Percentiles rank a stretch among this genome's conserved stretches.
These are phyloP conservation scores for Cepphus grylle DNA, from an alignment of 2,113 vertebrate species.

Conservation along the genomic window DNA sequence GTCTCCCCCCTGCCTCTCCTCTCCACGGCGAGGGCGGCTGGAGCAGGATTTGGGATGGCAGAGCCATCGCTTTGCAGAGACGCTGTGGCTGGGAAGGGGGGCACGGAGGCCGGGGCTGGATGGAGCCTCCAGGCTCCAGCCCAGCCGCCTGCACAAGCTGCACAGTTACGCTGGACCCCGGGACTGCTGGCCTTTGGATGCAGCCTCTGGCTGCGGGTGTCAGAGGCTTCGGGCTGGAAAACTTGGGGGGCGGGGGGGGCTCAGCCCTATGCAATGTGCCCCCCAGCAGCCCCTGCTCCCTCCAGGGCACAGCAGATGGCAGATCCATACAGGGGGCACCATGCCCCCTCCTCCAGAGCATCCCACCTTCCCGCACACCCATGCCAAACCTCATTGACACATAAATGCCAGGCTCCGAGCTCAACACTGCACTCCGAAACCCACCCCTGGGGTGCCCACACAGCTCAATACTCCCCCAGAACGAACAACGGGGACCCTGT, in stretches of 20 bases:
- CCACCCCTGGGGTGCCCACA: not conserved
- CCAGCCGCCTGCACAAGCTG: not conserved
- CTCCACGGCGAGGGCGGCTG: not conserved
- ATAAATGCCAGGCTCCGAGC: not conserved
- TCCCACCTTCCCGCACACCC: not conserved
- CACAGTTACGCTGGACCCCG: accelerated
- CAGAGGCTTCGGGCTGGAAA: not conserved
- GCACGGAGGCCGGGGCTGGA: not conserved
- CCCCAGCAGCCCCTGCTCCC: not conserved
- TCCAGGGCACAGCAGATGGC: not conserved
- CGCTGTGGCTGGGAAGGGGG: not conserved
- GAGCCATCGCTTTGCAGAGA: not conserved
- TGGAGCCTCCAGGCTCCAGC: not conserved
- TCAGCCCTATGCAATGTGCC: accelerated
- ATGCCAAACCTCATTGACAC: not conserved
- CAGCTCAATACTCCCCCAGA: not conserved
- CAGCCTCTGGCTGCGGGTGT: accelerated
- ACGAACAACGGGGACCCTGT: not conserved
- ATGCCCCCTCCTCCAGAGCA: not conserved
- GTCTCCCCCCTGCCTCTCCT: not conserved
- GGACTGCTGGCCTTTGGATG: not conserved
- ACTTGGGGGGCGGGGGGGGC: too few relatives aligned
- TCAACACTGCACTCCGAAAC: not conserved
- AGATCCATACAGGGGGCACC: accelerated
- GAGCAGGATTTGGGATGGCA: not conserved